Percentiles rank a stretch among this genome's conserved stretches.
Evolutionary conservation across 2,888 invertebrate genomes (phyloP).

Genomic region (Sclerodermus sp.): DNA sequence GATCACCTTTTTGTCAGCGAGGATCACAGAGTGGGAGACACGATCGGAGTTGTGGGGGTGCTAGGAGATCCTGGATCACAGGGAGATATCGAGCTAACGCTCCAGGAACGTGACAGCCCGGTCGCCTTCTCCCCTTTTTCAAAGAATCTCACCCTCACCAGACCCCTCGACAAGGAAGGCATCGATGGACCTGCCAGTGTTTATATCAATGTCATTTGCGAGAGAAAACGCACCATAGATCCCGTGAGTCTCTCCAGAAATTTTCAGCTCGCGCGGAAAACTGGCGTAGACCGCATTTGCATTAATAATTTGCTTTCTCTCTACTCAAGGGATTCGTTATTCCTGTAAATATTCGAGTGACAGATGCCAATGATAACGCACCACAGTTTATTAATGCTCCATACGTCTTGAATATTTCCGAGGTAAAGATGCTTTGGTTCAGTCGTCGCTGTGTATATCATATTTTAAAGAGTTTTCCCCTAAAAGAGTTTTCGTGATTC

Average conservation of each 20-base stretch:
- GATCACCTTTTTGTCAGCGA: constrained; percentile 90
- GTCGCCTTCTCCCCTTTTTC: constrained; percentile 75
- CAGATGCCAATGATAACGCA: constrained; percentile 89
- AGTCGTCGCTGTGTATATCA: too few species aligned
- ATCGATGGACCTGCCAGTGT: constrained; percentile 80
- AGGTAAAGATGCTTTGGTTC: too few species aligned
- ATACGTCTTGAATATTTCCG: constrained; percentile 79
- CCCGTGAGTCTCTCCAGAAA: too few species aligned
- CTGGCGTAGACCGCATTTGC: neutral
- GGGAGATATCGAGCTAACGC: constrained; percentile 77
- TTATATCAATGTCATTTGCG: constrained; percentile 84
- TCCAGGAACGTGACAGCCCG: constrained; percentile 80
- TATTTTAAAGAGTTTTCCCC: neutral
- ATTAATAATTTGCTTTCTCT: neutral
- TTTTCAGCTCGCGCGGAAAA: too few species aligned
- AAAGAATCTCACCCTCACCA: constrained; percentile 78
- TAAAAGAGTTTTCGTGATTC: neutral
- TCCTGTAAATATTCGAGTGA: constrained; percentile 82
- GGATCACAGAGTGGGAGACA: constrained; percentile 77
- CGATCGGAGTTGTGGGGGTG: constrained; percentile 77
- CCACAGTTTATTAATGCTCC: constrained; percentile 82
- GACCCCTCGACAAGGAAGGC: constrained; percentile 83
- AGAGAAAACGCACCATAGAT: constrained; percentile 75
- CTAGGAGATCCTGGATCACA: constrained; percentile 77
- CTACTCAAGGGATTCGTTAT: constrained; percentile 80